These are phyloP conservation scores for Cotesia vestalis DNA, from an alignment of 1,140 invertebrate species.

Conservation along the genomic window DNA sequence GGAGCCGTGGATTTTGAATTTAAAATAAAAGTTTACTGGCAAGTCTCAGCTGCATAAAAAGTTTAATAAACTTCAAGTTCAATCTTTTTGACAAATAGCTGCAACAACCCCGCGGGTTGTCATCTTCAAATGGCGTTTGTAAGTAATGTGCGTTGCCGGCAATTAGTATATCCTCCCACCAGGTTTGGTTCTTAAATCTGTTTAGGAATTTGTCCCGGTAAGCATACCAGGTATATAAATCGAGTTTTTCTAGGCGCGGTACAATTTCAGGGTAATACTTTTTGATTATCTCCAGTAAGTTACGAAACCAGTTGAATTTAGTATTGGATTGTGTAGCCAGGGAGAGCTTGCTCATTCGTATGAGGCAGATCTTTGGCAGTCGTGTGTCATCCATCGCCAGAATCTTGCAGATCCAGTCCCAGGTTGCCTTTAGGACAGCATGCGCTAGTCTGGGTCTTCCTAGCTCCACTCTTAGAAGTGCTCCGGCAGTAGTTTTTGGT, in stretches of 20 bases:
- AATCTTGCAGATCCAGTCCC: background rate
- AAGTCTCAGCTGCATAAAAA: constrained; percentile 13
- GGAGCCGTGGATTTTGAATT: background rate
- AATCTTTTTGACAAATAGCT: background rate
- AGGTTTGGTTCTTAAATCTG: background rate
- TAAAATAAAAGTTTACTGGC: background rate
- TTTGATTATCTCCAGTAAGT: background rate
- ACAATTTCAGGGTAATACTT: background rate
- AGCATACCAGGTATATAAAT: background rate
- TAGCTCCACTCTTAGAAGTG: background rate
- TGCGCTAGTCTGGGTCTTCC: background rate
- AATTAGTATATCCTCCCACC: background rate
- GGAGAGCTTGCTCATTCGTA: too few species aligned
- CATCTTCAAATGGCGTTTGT: background rate
- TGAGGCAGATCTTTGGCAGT: too few species aligned
- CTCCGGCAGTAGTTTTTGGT: background rate
- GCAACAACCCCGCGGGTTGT: background rate
- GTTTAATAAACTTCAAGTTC: background rate
- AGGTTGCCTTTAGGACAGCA: background rate
- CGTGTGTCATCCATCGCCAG: too few species aligned
- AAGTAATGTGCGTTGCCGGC: background rate
- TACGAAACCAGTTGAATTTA: background rate
- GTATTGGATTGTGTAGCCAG: too few species aligned
- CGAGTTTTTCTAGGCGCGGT: background rate
- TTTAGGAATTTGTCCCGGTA: background rate